Evolutionary conservation across 2,113 vertebrate genomes (phyloP), one percentile per base, ranked within the genome.

Genomic region (Neolamprologus longior): DNA sequence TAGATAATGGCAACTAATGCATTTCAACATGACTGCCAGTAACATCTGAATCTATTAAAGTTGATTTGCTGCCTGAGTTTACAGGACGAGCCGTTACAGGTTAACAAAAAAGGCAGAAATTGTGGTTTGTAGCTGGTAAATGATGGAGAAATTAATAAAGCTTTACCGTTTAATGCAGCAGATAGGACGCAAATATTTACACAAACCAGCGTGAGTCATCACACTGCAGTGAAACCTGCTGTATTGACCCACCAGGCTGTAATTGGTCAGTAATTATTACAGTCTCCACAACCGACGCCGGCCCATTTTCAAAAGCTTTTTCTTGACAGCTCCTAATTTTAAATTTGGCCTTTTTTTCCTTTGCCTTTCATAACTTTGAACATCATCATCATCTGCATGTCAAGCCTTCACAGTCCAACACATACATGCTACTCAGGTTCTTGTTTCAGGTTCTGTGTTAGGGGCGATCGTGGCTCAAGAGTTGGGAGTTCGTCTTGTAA

Each of bases 401-500:
- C 0, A 10, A 26, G 14, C 21, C 24, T 2, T 76, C 40, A 47
- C 24, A 28, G 14, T 28, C 14, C 14, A 3, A 4, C 7, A 28
- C 40, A 7, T 17, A 42, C 1, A 7, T 1, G 21, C 13, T 73
- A 3, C 24, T 0, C 26, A 28, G 21, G 9, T 26, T 10, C 40
- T 14, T 17, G 12, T 45, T 47, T 26, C n/a, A 10, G 4, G 37
- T 14, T 71, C 12, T 15, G 13, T 19, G 9, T 76, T 3, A 0
- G 12, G 54, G 1, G 4, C 2, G 12, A 26, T 55, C 21, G 2
- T 1, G 12, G 21, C 21, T 55, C 21, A 26, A 5, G 54, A 55
- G 12, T 7, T 26, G 7, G 54, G 6, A 3, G 54, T 0, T 55
- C 1, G 0, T 0, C 6, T 26, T 55, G 11, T 26, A 26, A 55